Conservation (phyloP, 1,140 invertebrate genomes). For the Hylyphantes graminicola region DNA sequence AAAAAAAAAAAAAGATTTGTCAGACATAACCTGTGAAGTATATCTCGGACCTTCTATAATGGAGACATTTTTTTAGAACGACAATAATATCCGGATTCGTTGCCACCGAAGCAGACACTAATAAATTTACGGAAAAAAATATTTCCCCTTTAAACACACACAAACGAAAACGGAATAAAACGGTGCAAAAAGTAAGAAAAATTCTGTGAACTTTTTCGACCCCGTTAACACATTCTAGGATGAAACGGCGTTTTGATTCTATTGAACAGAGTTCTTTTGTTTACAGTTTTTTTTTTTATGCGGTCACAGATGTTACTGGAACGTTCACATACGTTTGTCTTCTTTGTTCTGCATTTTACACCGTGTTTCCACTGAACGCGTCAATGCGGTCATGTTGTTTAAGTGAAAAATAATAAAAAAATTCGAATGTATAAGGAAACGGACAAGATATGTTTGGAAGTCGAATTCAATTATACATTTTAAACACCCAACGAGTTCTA, state of each 20-base stretch:
- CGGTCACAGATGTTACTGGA: constrained; percentile 6
- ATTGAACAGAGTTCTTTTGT: constrained; percentile 40
- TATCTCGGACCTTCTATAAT: background rate
- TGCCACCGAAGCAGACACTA: constrained; percentile 38
- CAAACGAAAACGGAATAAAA: constrained; percentile 25
- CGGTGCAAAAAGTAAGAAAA: constrained; percentile 7
- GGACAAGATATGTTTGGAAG: no score
- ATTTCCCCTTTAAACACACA: constrained; percentile 2
- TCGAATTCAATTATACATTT: no score
- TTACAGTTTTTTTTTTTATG: constrained; percentile 36
- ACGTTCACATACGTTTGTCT: background rate
- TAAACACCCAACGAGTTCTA: no score
- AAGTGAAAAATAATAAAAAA: no score
- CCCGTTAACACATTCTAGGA: constrained; percentile 29
- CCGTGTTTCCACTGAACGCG: background rate
- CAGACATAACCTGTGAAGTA: no score
- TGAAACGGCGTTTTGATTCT: constrained; percentile 23
- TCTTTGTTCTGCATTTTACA: constrained; percentile 8
- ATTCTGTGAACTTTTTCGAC: constrained; percentile 44
- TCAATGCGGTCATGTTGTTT: background rate
- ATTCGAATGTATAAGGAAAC: no score
- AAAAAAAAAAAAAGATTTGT: no score
- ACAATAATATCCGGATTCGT: constrained; percentile 29
- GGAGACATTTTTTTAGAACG: background rate
- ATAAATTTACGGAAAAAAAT: constrained; percentile 33